Evolutionary conservation across 2,797 vertebrate genomes (phyloP).

Genomic region (Phoeniculus purpureus): DNA sequence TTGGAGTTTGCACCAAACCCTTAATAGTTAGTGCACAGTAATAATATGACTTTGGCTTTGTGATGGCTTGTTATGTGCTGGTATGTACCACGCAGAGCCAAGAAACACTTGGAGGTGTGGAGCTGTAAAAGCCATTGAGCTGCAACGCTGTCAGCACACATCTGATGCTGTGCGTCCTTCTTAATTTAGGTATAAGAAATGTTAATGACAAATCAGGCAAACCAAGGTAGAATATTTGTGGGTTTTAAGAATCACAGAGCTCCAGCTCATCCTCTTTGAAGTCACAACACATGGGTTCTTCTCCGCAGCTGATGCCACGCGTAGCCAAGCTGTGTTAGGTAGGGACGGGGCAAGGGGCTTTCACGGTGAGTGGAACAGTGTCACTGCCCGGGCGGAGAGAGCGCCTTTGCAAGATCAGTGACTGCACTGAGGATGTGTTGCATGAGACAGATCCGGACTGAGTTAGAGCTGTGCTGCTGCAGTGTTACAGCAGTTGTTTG

Average conservation of each 20-base stretch:
- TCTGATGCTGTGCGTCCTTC: conserved; percentile 33
- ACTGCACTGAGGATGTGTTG: background rate
- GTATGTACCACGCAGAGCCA: conserved; percentile 20
- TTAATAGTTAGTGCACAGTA: background rate
- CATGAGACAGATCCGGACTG: background rate
- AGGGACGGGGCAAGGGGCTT: background rate
- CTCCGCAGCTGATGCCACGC: background rate
- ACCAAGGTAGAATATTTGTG: conserved; percentile 51
- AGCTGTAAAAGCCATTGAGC: conserved; percentile 19
- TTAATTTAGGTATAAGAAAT: conserved; percentile 54
- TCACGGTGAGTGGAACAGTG: background rate
- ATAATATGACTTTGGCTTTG: conserved; percentile 16
- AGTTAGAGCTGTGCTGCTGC: background rate
- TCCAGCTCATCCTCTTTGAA: conserved; percentile 20
- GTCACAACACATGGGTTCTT: conserved; percentile 5
- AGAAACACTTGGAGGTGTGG: conserved; percentile 7
- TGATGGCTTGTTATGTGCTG: conserved; percentile 23
- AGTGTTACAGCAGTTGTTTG: background rate
- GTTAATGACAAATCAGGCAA: conserved; percentile 57
- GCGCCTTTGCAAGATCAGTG: background rate
- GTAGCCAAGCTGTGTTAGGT: background rate
- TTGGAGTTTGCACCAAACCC: conserved; percentile 6
- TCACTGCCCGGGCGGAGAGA: background rate
- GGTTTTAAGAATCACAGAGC: conserved; percentile 14
- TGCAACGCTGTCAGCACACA: background rate